Evolutionary conservation across 1,140 invertebrate genomes (phyloP), one percentile per base, ranked within the genome.

Genomic region (Drosophila sp.): DNA sequence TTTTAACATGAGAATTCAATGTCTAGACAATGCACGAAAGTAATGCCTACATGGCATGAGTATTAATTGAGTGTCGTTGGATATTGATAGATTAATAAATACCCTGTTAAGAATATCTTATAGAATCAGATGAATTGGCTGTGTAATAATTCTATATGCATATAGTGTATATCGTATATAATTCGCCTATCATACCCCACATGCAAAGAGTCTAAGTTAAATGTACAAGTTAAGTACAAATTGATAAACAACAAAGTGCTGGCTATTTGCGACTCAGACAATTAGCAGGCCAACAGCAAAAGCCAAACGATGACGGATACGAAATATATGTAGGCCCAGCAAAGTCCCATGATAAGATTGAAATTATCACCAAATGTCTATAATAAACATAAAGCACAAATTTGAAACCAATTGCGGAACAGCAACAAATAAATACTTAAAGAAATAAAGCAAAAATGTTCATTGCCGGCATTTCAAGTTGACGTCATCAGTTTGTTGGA

Each of bases 341-440:
- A 64, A 61, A 76, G 62, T 64, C 54, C 56, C 29, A 40, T 71
- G 80, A 84, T 84, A 84, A 84, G 80, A 84, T 74, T 84, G 64
- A 69, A 57, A 69, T 74, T 77, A 80, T 80, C 62, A 56, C n/a
- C 41, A 58, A 59, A 67, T 61, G 63, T 46, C 27, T 34, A 61
- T 43, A 36, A 57, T 56, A 80, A 80, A 62, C 46, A 54, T 40
- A 57, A 38, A 38, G 29, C 18, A 2, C 36, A 67, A 46, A 51
- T 69, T 50, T 64, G 18, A 48, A 46, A 61, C 4, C 4, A 38
- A n/a, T 48, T 51, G 21, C n/a, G 48, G 9, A 38, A 38, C 36
- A 38, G 36, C n/a, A 38, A 38, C 34, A 38, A 38, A 38, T 13
- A 13, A 29, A 29, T 29, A 29, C 27, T 11, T 43, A 51, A 7